Evolutionary conservation across 2,888 invertebrate genomes (phyloP).

Genomic region (Cantharis nigra): DNA sequence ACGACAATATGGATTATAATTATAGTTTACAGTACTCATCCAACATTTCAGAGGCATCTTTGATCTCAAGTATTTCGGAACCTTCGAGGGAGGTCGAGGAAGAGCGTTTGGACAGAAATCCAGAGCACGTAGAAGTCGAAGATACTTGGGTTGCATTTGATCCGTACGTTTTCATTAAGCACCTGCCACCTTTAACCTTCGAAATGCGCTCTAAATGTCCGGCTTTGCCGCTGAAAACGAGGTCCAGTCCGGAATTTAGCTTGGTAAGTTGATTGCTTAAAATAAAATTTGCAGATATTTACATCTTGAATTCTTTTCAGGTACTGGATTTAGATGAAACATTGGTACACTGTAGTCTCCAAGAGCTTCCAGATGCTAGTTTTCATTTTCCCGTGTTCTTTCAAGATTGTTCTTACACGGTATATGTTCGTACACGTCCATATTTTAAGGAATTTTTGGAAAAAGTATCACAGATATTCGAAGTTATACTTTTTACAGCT

Average conservation of each 20-base stretch:
- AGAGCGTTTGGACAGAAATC: slow-evolving; percentile 49
- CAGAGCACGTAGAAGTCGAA: slow-evolving; percentile 54
- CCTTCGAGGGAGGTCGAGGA: slow-evolving; percentile 40
- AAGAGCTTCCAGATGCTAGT: slow-evolving; percentile 88
- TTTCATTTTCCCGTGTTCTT: slow-evolving; percentile 93
- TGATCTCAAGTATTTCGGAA: slow-evolving; percentile 47
- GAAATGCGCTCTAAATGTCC: slow-evolving; percentile 76
- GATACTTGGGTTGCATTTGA: slow-evolving; percentile 83
- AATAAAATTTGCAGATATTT: too few species aligned
- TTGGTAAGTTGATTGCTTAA: slow-evolving; percentile 64
- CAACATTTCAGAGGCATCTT: slow-evolving; percentile 25
- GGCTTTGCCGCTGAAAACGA: slow-evolving; percentile 87
- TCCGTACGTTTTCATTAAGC: slow-evolving; percentile 90
- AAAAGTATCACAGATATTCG: slow-evolving; percentile 80
- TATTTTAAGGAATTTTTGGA: slow-evolving; percentile 91
- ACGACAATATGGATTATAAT: slow-evolving; percentile 47
- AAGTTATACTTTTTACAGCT: slow-evolving; percentile 94
- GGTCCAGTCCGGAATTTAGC: slow-evolving; percentile 92
- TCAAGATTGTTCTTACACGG: slow-evolving; percentile 89
- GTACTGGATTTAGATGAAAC: slow-evolving; percentile 82
- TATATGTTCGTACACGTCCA: slow-evolving; percentile 84
- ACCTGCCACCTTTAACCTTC: slow-evolving; percentile 79
- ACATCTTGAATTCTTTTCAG: slow-evolving; percentile 50
- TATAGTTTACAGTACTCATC: slow-evolving; percentile 36
- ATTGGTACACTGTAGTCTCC: slow-evolving; percentile 91